A percentile compares a stretch with the other conserved stretches of the same genome.
phyloP scores from a whole-genome alignment of 1,140 invertebrate species.

The Rhyzopertha dominica region DNA sequence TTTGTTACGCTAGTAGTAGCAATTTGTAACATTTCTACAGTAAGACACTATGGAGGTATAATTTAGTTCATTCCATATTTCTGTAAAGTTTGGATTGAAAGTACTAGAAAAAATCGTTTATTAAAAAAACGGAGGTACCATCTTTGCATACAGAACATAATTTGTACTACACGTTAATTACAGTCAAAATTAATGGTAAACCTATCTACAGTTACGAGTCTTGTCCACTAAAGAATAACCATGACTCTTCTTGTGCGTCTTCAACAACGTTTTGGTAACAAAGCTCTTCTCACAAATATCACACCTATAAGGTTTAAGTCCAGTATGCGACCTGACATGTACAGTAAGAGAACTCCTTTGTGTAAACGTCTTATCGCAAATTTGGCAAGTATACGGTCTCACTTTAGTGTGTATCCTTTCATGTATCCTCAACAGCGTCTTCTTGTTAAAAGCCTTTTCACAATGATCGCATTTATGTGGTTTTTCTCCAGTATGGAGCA shows the following conservation, averaged over 20 bases:
- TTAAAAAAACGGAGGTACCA: too few relatives aligned
- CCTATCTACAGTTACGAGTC: too few relatives aligned
- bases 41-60: too few relatives aligned
- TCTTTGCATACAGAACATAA: too few relatives aligned
- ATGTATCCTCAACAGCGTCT: conserved; percentile 47
- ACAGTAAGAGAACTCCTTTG: conserved; percentile 25
- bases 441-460: conserved; percentile 48
- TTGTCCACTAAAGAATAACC: conserved; percentile 8
- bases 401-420: conserved; percentile 46
- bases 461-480: conserved; percentile 64
- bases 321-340: conserved; percentile 43
- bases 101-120: too few relatives aligned
- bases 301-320: conserved; percentile 18
- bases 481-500: conserved; percentile 64
- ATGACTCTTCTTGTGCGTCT: conserved; percentile 20
- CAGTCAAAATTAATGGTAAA: too few relatives aligned
- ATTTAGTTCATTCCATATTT: too few relatives aligned
- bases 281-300: conserved; percentile 27
- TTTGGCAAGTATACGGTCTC: conserved; percentile 42
- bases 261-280: conserved; percentile 24
- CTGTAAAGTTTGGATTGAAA: too few relatives aligned
- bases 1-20: too few relatives aligned
- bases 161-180: too few relatives aligned
- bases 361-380: conserved; percentile 54
- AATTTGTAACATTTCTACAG: too few relatives aligned